Percentiles rank a stretch among this genome's conserved stretches.
These are phyloP conservation scores for Stichodactyla helianthus DNA, from an alignment of 64 coral and sea anemone genomes.

Conservation along the genomic window DNA sequence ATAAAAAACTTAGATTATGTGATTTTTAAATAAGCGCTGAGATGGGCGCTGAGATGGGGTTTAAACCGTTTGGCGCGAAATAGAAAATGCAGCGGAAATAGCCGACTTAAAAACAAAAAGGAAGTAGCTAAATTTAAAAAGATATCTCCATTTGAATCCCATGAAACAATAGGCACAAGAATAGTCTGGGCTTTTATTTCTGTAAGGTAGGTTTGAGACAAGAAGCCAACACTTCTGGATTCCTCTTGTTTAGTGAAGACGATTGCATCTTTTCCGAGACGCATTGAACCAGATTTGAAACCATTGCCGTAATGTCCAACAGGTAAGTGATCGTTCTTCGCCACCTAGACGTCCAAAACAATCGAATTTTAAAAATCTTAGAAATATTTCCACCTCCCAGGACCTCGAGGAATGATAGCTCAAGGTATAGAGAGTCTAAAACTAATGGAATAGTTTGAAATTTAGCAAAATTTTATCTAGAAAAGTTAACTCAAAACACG, in stretches of 20 bases:
- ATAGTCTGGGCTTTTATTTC: slow-evolving; percentile 88
- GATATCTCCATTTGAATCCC: slow-evolving; percentile 91
- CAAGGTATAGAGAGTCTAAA: not conserved
- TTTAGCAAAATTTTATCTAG: not conserved
- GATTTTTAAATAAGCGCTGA: not conserved
- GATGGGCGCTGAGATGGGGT: not conserved
- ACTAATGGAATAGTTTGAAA: not conserved
- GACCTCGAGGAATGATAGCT: not conserved
- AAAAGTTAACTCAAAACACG: not conserved
- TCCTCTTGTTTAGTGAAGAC: slow-evolving; percentile 74
- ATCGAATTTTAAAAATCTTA: not conserved
- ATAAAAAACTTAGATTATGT: not conserved
- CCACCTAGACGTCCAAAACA: slow-evolving; percentile 51
- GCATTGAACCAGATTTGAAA: slow-evolving; percentile 98
- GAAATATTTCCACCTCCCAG: not conserved
- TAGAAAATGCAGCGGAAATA: not conserved
- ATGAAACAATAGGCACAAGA: slow-evolving; percentile 90
- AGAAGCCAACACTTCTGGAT: slow-evolving; percentile 73
- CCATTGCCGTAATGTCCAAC: slow-evolving; percentile 98
- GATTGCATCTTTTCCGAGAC: slow-evolving; percentile 80
- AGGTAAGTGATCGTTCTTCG: slow-evolving; percentile 84
- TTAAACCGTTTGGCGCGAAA: slow-evolving; percentile 39
- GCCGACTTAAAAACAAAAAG: slow-evolving; percentile 17
- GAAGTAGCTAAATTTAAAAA: slow-evolving; percentile 24
- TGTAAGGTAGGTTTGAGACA: slow-evolving; percentile 91